Conservation (phyloP, 1,140 invertebrate species). For the Radopholus similis region DNA sequence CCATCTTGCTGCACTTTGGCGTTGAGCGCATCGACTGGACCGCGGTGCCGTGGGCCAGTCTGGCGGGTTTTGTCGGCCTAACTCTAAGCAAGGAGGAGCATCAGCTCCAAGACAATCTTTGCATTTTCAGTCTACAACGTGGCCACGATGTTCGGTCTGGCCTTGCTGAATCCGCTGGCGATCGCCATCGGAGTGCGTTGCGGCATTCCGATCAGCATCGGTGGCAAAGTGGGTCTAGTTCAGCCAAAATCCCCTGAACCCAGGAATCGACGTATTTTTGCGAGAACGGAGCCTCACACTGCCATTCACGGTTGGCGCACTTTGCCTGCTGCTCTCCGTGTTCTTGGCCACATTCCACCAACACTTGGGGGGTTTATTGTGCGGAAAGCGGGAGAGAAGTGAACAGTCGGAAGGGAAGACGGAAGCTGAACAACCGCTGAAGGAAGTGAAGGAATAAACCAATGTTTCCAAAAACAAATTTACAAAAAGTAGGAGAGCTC, state of each 20-base stretch:
- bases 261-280: slow-evolving; percentile 47
- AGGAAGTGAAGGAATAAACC: too few species aligned
- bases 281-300: slow-evolving; percentile 27
- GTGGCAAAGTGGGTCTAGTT: neutral
- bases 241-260: neutral
- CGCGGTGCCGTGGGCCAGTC: slow-evolving; percentile 40
- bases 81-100: neutral
- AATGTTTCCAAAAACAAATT: too few species aligned
- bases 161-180: slow-evolving; percentile 43
- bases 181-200: slow-evolving; percentile 52
- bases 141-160: slow-evolving; percentile 51
- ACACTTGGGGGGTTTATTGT: too few species aligned
- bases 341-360: slow-evolving; percentile 35
- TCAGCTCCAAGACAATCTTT: neutral
- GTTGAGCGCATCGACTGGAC: slow-evolving; percentile 36
- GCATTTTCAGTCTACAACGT: slow-evolving; percentile 45
- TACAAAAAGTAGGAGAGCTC: too few species aligned
- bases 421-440: too few species aligned
- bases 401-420: too few species aligned
- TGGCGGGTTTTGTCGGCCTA: slow-evolving; percentile 34
- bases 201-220: slow-evolving; percentile 47
- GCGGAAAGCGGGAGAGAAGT: too few species aligned
- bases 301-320: slow-evolving; percentile 36
- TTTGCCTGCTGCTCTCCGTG: slow-evolving; percentile 43
- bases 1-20: slow-evolving; percentile 30